Percentiles rank a stretch among this genome's conserved stretches.
phyloP scores from a whole-genome alignment of 2,797 vertebrate species.

The Eupleurogrammus muticus region DNA sequence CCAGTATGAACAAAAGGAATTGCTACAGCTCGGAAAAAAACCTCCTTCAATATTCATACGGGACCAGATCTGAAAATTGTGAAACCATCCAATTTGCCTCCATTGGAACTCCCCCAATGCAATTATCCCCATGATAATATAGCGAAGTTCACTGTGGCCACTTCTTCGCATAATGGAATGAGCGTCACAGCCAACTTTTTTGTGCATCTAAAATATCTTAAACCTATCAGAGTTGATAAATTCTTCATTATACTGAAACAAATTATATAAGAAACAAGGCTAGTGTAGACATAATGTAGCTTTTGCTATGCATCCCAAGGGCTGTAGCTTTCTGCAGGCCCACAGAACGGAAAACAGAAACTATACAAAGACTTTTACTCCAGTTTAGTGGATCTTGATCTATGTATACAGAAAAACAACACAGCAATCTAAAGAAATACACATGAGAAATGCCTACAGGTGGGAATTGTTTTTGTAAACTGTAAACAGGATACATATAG shows the following conservation, averaged over 20 bases:
- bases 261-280: slow-evolving; percentile 44
- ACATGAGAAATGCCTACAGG: no score
- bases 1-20: no score
- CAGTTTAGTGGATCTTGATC: no score
- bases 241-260: slow-evolving; percentile 43
- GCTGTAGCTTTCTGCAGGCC: not conserved
- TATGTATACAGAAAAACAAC: no score
- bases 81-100: no score
- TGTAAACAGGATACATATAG: no score
- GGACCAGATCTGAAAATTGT: no score
- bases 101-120: not conserved
- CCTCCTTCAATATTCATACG: no score
- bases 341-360: slow-evolving; percentile 13
- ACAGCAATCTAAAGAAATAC: no score
- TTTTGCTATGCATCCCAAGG: slow-evolving; percentile 17
- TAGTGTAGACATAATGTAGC: slow-evolving; percentile 5
- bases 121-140: not conserved
- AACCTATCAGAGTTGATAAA: slow-evolving; percentile 18
- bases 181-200: slow-evolving; percentile 3
- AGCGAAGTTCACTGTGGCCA: not conserved
- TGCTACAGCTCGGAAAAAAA: no score
- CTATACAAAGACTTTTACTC: not conserved
- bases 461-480: no score
- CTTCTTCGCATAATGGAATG: not conserved
- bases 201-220: slow-evolving; percentile 5